These are phyloP conservation scores for Hormaphis cornu DNA, from an alignment of 1,140 invertebrate species.

Conservation along the genomic window DNA sequence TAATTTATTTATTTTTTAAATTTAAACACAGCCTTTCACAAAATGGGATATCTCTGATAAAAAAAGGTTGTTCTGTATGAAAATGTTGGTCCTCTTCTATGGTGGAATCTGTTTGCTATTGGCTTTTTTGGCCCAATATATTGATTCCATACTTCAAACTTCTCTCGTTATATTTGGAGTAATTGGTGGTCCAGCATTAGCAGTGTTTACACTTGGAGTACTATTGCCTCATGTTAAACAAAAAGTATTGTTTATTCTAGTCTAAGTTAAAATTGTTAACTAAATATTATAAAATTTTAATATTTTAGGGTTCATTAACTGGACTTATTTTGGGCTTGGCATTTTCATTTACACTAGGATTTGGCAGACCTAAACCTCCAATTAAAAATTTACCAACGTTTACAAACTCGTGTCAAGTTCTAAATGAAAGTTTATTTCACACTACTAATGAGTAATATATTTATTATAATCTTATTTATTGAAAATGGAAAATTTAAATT, in stretches of 20 bases:
- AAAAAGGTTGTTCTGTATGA: conserved; percentile 43
- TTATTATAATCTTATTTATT: too few relatives aligned
- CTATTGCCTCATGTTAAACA: conserved; percentile 54
- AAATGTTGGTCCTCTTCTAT: conserved; percentile 56
- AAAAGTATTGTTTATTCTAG: conserved; percentile 40
- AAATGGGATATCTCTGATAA: not conserved
- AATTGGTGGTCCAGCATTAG: conserved; percentile 69
- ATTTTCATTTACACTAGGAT: conserved; percentile 74
- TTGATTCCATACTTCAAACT: conserved; percentile 65
- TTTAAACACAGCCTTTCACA: conserved; percentile 29
- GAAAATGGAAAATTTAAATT: too few relatives aligned
- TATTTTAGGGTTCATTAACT: conserved; percentile 53
- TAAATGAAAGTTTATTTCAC: not conserved
- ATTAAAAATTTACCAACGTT: conserved; percentile 36
- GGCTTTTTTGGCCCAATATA: conserved; percentile 60
- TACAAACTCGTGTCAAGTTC: conserved; percentile 17
- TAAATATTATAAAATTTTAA: not conserved
- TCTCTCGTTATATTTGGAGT: conserved; percentile 70
- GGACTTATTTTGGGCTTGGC: conserved; percentile 56
- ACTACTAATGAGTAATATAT: not conserved
- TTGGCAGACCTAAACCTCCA: conserved; percentile 65
- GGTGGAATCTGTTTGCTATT: conserved; percentile 60
- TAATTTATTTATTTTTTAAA: not conserved
- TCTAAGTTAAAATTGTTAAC: not conserved
- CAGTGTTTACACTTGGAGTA: conserved; percentile 70